These are phyloP conservation scores for Bubo blakistoni DNA, from an alignment of 2,113 vertebrate species.

Conservation along the genomic window DNA sequence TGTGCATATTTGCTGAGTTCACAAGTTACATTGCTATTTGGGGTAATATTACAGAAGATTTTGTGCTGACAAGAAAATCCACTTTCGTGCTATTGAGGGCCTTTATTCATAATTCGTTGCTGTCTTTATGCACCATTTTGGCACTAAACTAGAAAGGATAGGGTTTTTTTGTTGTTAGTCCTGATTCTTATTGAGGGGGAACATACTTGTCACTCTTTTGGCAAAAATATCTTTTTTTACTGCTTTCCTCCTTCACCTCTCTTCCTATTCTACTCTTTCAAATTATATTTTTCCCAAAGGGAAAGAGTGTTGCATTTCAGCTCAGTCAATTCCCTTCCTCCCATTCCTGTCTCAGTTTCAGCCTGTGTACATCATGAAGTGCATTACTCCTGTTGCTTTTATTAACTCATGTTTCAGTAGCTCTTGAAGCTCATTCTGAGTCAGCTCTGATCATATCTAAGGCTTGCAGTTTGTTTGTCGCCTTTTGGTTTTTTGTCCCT, in stretches of 20 bases:
- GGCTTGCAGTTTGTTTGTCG: neutral
- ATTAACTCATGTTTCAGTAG: slow-evolving; percentile 14
- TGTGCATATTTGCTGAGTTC: neutral
- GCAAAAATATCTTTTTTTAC: neutral
- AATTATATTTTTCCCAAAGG: neutral
- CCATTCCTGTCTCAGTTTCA: neutral
- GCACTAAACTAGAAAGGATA: neutral
- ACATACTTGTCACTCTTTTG: neutral
- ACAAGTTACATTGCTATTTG: neutral
- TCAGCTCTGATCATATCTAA: neutral
- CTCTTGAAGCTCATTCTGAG: neutral
- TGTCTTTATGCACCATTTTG: neutral
- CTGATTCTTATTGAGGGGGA: neutral
- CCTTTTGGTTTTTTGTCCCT: neutral
- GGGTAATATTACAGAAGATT: neutral
- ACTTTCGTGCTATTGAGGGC: slow-evolving; percentile 1
- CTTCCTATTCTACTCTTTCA: neutral
- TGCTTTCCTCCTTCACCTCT: neutral
- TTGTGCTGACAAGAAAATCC: slow-evolving; percentile 13
- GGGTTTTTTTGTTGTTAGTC: neutral
- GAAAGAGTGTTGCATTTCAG: neutral
- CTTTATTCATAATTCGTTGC: slow-evolving; percentile 35
- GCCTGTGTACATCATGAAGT: neutral
- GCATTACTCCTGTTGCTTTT: slow-evolving; percentile 20
- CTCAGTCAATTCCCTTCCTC: neutral